Base-by-base conservation (phyloP, 53 echinoderm and acorn worm genomes). In the Patiria pectinifera region DNA sequence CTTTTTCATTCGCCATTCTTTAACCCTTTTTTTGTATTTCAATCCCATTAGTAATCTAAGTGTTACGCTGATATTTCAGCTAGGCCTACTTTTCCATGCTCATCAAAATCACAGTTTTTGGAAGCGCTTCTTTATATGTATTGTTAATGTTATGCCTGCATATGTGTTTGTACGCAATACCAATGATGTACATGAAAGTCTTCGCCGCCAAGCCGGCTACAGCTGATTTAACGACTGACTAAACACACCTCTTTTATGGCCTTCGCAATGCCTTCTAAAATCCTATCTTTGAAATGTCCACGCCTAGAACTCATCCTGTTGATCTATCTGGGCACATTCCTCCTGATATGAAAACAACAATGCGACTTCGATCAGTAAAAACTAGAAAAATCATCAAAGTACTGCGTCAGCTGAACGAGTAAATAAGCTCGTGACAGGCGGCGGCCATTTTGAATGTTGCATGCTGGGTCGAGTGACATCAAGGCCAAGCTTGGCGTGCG, bases 251-350 rank as follows among this genome's bases (percentile, higher is more conserved):
- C 96, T 70, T 98, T 98, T 12, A 98, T 95, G 14, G 95, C 96
- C 76, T 94, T 94, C 24, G 96, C 95, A 26, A 96, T 93, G 59
- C 94, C 92, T 53, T 98, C 98, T n/a, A 98, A 92, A 62, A 98
- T 98, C 83, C 96, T 93, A 61, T 98, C 98, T 75, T 98, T 98
- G n/a, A 98, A 92, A 90, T 94, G 95, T 71, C 96, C 92, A 19
- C 98, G 94, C 78, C 93, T 93, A 26, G 97, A 95, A 85, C 93
- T 86, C 93, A 92, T 92, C 84, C 62, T 87, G 86, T 6, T 7
- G n/a, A 18, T 48, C 82, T 62, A 89, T 14, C n/a, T 48, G 22
- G 15, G 60, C 87, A 87, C 76, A 4, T 53, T 87, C 15, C 8
- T 85, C 7, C 23, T 49, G 11, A 7, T 4, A 81, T 4, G 16